Conservation (phyloP, 2,888 invertebrate species). For the Frankliniella intonsa region DNA sequence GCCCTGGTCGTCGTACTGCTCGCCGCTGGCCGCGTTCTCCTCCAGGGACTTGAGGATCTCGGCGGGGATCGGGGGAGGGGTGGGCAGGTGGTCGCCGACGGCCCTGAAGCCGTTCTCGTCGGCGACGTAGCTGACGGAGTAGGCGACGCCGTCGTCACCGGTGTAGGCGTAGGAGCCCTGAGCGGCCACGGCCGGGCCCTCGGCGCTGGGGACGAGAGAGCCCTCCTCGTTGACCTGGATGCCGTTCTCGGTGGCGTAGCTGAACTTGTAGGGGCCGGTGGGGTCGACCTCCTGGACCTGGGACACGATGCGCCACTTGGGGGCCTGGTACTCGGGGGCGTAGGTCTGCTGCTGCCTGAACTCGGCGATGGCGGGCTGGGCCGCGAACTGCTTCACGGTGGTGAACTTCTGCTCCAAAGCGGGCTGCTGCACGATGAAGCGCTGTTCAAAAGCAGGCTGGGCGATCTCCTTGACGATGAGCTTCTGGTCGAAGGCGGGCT, state of each 20-base stretch:
- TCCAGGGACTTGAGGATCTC: conserved; percentile 66
- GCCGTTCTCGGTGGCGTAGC: conserved; percentile 21
- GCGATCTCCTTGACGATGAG: not conserved
- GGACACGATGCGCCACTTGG: conserved; percentile 8
- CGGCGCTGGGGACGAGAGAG: not conserved
- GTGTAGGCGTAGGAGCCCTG: conserved; percentile 64
- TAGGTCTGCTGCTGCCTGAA: not conserved
- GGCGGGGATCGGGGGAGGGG: conserved; percentile 74
- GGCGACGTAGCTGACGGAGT: conserved; percentile 60
- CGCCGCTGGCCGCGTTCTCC: conserved; percentile 53
- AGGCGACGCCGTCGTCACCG: conserved; percentile 61
- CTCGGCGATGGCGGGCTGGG: not conserved
- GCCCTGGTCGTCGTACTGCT: not conserved
- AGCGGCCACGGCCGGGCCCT: conserved; percentile 32
- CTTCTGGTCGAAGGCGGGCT: not conserved
- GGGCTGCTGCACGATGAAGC: not conserved
- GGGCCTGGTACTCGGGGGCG: not conserved
- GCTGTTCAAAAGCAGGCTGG: not conserved
- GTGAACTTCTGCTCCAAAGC: not conserved
- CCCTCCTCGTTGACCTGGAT: conserved; percentile 11
- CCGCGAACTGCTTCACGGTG: not conserved
- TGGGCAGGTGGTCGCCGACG: conserved; percentile 69
- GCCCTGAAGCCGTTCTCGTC: conserved; percentile 55
- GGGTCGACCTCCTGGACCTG: conserved; percentile 8
- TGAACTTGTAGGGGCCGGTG: conserved; percentile 5